These are phyloP conservation scores for Sepiola atlantica DNA, from an alignment of 2,888 invertebrate species.

Conservation along the genomic window DNA sequence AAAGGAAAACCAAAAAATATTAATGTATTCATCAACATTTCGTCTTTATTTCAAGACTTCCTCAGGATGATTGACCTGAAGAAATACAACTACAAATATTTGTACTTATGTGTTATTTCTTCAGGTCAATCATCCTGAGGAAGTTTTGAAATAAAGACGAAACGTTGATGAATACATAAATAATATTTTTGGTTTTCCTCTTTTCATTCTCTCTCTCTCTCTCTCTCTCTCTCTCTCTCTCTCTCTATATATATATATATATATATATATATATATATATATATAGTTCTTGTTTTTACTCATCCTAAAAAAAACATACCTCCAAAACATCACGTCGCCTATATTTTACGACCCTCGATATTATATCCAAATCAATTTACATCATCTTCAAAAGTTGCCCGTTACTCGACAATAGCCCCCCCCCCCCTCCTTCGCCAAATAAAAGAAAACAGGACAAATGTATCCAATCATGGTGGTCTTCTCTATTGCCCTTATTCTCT, in stretches of 20 bases:
- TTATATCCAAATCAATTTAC: not conserved
- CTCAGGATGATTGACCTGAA: too few relatives aligned
- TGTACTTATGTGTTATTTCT: too few relatives aligned
- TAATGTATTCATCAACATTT: too few relatives aligned
- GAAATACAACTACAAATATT: too few relatives aligned
- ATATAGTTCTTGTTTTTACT: not conserved
- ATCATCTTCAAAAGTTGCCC: not conserved
- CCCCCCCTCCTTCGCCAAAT: not conserved
- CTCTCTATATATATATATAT: not conserved
- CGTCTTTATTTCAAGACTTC: too few relatives aligned
- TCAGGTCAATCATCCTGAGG: too few relatives aligned
- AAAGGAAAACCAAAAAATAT: too few relatives aligned
- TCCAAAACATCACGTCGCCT: not conserved
- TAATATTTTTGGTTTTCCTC: too few relatives aligned
- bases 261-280: slow-evolving; percentile 20
- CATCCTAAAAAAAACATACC: not conserved
- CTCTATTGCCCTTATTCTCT: slow-evolving; percentile 18
- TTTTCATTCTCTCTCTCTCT: too few relatives aligned
- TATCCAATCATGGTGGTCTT: not conserved
- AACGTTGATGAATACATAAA: too few relatives aligned
- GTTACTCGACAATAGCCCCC: not conserved
- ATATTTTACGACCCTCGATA: not conserved
- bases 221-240: too few relatives aligned
- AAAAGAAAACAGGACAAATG: not conserved
- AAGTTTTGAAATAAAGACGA: too few relatives aligned